Base-by-base conservation (phyloP, 2,888 invertebrate genomes). In the Anoncus sp. region DNA sequence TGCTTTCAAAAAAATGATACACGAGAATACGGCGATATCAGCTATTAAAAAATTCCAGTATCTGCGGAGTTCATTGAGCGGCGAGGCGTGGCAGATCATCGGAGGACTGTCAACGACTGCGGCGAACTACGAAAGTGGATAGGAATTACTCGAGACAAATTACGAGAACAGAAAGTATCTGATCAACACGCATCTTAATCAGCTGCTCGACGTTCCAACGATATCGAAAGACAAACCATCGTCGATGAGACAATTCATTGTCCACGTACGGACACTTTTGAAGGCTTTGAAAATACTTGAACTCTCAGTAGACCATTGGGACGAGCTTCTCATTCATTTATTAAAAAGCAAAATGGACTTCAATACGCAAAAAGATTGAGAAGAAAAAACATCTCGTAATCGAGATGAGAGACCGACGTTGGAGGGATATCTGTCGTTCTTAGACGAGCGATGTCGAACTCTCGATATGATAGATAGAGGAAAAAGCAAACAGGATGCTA, bases 31-130 rank as follows among this genome's bases (percentile, higher is more conserved):
- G 14, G 62, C 12, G n/a, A 31, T 79, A 12, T 63, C 73, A 31
- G 1, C 69, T 9, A 76, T 79, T 45, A 66, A 71, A 22, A 77
- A 80, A 47, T 71, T 62, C 10, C 79, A 77, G n/a, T 80, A 77
- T 10, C 49, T 80, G 27, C 59, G 45, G 10, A 71, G 70, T 14
- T 51, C 70, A 55, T 49, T 77, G 7, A 35, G 27, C 14, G 80
- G 71, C 24, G 60, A 79, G 35, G 76, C 74, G 16, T 51, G 59
- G 10, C 67, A 71, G 16, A 71, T 77, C 20, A 77, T 77, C 49
- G 65, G 70, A 40, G 73, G 79, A 45, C 55, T 73, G 20, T 2
- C 20, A 47, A 77, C 65, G 18, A 47, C 76, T 3, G 59, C 40
- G 3, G 74, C 27, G 5, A 79, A 70, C 22, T 79, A 74, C 53